Evolutionary conservation across 2,113 vertebrate species (phyloP), one percentile per base, ranked within the genome.

Genomic region (Indicator maculatus): DNA sequence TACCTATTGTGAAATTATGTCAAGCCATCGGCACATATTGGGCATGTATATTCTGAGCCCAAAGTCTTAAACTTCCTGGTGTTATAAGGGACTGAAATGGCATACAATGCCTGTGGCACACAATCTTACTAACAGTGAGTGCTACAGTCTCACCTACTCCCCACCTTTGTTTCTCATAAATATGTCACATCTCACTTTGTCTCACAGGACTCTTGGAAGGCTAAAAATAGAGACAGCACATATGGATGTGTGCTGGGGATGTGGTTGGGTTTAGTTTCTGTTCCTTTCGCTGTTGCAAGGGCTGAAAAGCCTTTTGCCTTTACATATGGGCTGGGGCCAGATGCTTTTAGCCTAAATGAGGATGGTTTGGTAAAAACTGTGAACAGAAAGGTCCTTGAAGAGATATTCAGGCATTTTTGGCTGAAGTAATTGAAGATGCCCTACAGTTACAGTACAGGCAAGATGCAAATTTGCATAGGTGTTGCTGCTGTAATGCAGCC

Each of bases 401-500:
- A 83, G 28, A 31, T 36, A 23, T 28, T 88, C 69, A 72, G 76
- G 28, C 16, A 7, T 63, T 69, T 83, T 80, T 17, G 16, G 69
- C 31, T 77, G 60, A 52, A 73, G 33, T 78, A 72, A 75, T 72
- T 93, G 91, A 60, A 12, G 8, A 36, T 89, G 67, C 75, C 75
- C 69, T 86, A 12, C 69, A 72, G 87, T 83, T 89, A 53, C 4
- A 81, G 85, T 56, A 31, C 15, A 3, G 11, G 13, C 33, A 61
- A 71, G 79, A 90, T 91, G 58, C 81, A 86, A 89, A 81, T 71
- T 83, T 83, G 72, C 79, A 41, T 21, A 74, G 69, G 72, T 95
- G 79, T 80, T 95, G 85, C 69, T 91, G 69, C 76, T 91, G 26
- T 88, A 28, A 41, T 67, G 61, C 70, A 82, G 76, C 76, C 61